Evolutionary conservation across 2,113 vertebrate genomes (phyloP).

Genomic region (Probosciger aterrimus): DNA sequence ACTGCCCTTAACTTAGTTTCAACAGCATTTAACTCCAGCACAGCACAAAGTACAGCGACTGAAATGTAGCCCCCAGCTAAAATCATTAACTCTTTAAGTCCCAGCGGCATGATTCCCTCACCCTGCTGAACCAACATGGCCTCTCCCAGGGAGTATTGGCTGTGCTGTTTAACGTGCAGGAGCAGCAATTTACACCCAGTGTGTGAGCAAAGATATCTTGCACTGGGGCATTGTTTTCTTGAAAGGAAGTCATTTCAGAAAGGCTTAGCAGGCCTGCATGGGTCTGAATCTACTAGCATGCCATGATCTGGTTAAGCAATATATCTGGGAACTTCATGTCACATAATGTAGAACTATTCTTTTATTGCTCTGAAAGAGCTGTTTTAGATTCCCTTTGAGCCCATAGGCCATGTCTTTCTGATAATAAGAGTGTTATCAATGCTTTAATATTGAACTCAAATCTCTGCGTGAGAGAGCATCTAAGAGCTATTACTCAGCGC

Average conservation of each 20-base stretch:
- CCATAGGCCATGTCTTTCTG: slow-evolving; percentile 71
- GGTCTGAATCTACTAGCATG: slow-evolving; percentile 23
- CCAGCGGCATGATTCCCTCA: slow-evolving; percentile 27
- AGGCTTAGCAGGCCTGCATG: slow-evolving; percentile 42
- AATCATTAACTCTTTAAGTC: slow-evolving; percentile 50
- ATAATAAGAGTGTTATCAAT: slow-evolving; percentile 76
- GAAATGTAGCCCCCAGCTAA: slow-evolving; percentile 55
- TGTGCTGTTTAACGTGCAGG: slow-evolving; percentile 35
- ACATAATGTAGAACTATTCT: slow-evolving; percentile 45
- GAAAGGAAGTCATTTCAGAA: slow-evolving; percentile 60
- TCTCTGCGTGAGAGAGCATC: slow-evolving; percentile 63
- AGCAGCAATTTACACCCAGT: slow-evolving; percentile 29
- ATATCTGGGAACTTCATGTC: slow-evolving; percentile 42
- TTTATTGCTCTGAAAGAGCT: slow-evolving; percentile 54
- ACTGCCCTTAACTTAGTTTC: slow-evolving; percentile 70
- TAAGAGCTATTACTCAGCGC: slow-evolving; percentile 60
- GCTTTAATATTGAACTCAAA: slow-evolving; percentile 58
- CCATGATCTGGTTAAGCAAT: slow-evolving; percentile 62
- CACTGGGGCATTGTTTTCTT: slow-evolving; percentile 59
- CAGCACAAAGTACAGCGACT: slow-evolving; percentile 26
- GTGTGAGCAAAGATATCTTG: slow-evolving; percentile 54
- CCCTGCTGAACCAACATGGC: slow-evolving; percentile 17
- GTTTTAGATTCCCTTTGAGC: slow-evolving; percentile 67
- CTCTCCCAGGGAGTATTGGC: slow-evolving; percentile 36
- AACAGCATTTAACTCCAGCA: slow-evolving; percentile 59